Evolutionary conservation across 2,797 vertebrate species (phyloP), one percentile per base, ranked within the genome.

Genomic region (Odontamblyopus rebecca): DNA sequence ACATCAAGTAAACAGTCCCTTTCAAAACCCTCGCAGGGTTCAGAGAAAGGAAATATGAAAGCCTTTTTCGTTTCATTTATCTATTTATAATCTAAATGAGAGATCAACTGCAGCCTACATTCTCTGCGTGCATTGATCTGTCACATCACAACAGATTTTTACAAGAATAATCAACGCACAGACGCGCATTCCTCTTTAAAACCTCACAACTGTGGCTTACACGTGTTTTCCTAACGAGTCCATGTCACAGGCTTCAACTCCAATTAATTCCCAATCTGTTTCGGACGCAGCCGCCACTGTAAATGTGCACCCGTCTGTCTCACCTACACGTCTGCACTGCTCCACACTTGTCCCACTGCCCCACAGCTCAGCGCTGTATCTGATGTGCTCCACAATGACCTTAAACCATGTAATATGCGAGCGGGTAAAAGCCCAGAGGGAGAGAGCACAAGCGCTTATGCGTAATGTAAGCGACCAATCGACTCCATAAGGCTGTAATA

Each of bases 1-100:
- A 92, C 90, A 90, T 90, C 95, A 95, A 96, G 94, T 95, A 96
- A 96, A 96, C 95, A 95, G 94, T 94, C 94, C 93, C 93, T 86
- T 89, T 88, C 77, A 88, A 85, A 85, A 73, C 13, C 63, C 85
- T 86, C 79, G 74, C 81, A 75, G 74, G 87, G 85, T 90, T 88
- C 88, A 86, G 76, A 84, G 86, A 84, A 85, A 82, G 77, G 76
- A 84, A 81, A 81, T 85, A 89, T 89, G 83, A 92, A 90, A 91
- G 86, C 70, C 74, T 79, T 69, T 75, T 71, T 68, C 83, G 74
- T 85, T 85, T 87, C 88, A 90, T 92, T 89, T 86, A 87, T 91
- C 91, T 91, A 92, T 91, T 91, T 92, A 89, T 91, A 91, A 92
- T 89, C 88, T 85, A 89, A 91, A 88, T 82, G 81, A 89, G 85